Conservation (phyloP, 2,113 vertebrate species). For the Odocoileus hemionus region DNA sequence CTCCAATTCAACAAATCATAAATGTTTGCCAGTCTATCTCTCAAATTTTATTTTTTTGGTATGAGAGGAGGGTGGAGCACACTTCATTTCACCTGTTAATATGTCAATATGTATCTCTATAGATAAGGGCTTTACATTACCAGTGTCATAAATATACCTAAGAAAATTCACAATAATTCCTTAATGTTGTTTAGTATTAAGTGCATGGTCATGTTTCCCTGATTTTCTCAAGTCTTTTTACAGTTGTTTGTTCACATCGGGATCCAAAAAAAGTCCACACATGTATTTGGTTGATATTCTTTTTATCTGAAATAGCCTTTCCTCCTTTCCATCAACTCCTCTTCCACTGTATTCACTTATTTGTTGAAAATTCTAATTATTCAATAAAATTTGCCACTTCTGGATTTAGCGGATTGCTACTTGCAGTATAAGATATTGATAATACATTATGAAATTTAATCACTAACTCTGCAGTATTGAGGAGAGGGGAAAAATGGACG, state of each 20-base stretch:
- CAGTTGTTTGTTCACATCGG: neutral
- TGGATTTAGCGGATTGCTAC: neutral
- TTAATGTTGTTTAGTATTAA: neutral
- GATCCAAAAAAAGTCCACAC: neutral
- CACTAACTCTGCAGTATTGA: neutral
- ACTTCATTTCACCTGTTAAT: neutral
- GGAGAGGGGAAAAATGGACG: neutral
- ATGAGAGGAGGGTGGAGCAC: rapidly evolving
- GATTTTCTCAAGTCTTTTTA: neutral
- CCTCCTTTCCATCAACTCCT: neutral
- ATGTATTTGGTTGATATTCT: neutral
- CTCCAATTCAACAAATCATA: neutral
- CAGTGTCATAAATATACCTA: neutral
- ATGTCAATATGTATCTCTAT: neutral
- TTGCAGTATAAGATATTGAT: neutral
- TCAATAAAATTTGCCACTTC: neutral
- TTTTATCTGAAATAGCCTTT: neutral
- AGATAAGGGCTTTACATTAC: neutral
- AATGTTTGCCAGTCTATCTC: neutral
- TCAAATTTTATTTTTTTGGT: neutral
- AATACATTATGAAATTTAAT: conserved; percentile 2
- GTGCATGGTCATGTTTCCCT: neutral
- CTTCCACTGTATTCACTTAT: neutral
- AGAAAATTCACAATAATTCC: neutral
- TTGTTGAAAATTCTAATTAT: neutral